Conservation (phyloP, 2,113 vertebrate genomes). For the Colossoma macropomum region DNA sequence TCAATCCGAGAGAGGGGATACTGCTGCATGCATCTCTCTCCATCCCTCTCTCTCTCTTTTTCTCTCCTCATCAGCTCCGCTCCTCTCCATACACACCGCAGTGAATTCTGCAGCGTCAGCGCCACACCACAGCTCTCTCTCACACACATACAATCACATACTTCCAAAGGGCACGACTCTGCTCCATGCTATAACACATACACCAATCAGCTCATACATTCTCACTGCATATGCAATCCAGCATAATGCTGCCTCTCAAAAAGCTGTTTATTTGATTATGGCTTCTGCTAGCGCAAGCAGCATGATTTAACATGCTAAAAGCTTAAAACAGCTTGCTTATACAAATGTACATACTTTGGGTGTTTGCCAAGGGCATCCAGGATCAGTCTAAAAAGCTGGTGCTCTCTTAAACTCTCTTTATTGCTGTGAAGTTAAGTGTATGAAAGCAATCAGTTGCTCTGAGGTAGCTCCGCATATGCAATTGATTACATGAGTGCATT, state of each 20-base stretch:
- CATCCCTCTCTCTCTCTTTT: conserved; percentile 16
- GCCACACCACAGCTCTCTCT: conserved; percentile 18
- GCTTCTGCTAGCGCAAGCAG: background rate
- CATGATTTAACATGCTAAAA: background rate
- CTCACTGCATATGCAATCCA: background rate
- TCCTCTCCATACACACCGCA: conserved; percentile 57
- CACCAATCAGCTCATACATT: background rate
- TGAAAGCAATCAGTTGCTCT: background rate
- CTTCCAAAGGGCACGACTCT: background rate
- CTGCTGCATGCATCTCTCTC: conserved; percentile 39
- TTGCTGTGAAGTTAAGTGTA: background rate
- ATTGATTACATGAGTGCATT: background rate
- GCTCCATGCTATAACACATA: background rate
- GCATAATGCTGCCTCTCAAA: background rate
- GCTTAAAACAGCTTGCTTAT: background rate
- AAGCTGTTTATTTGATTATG: background rate
- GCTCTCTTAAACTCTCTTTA: background rate
- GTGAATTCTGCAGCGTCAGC: conserved; percentile 66
- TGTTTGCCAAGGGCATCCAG: conserved; percentile 3
- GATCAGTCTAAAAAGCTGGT: background rate
- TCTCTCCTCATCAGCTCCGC: conserved; percentile 29
- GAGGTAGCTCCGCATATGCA: conserved; percentile 22
- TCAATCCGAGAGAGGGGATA: conserved; percentile 36
- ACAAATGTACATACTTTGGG: conserved; percentile 32
- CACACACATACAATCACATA: conserved; percentile 14